phyloP scores from a whole-genome alignment of 1,140 invertebrate genomes.

The Trichomalopsis sarcophagae region DNA sequence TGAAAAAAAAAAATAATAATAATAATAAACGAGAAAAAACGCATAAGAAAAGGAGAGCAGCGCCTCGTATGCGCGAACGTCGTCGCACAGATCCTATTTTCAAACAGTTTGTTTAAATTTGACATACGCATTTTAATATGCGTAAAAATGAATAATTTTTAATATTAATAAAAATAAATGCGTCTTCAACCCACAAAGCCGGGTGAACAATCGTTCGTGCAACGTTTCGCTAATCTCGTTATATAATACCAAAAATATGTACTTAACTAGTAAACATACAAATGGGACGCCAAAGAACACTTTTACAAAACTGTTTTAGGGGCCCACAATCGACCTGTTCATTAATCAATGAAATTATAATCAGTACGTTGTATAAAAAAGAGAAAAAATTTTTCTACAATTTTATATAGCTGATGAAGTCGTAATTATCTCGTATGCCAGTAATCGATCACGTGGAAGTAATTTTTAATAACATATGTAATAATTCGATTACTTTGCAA shows the following conservation, averaged over 20 bases:
- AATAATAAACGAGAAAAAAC: conserved; percentile 23
- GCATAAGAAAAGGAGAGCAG: conserved; percentile 31
- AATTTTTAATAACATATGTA: conserved; percentile 8
- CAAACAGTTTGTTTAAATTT: conserved; percentile 10
- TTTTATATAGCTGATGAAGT: neutral
- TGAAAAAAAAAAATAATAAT: neutral
- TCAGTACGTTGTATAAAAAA: conserved; percentile 23
- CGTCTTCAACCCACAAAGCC: neutral
- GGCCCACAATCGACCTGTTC: conserved; percentile 37
- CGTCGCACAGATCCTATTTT: neutral
- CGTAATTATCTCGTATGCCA: conserved; percentile 34
- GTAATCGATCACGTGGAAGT: conserved; percentile 15
- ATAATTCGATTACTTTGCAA: neutral
- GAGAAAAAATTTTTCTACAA: conserved; percentile 14
- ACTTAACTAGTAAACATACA: conserved; percentile 48
- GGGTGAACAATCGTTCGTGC: conserved; percentile 21
- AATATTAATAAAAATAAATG: conserved; percentile 30
- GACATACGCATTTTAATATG: neutral
- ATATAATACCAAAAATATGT: conserved; percentile 43
- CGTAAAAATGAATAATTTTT: neutral
- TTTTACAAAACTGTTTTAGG: conserved; percentile 36
- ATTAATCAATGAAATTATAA: conserved; percentile 16
- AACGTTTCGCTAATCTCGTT: conserved; percentile 21
- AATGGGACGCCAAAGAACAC: conserved; percentile 35
- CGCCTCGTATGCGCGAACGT: conserved; percentile 25